phyloP scores from a whole-genome alignment of 2,888 invertebrate species.

The Tetanocera ferruginea region DNA sequence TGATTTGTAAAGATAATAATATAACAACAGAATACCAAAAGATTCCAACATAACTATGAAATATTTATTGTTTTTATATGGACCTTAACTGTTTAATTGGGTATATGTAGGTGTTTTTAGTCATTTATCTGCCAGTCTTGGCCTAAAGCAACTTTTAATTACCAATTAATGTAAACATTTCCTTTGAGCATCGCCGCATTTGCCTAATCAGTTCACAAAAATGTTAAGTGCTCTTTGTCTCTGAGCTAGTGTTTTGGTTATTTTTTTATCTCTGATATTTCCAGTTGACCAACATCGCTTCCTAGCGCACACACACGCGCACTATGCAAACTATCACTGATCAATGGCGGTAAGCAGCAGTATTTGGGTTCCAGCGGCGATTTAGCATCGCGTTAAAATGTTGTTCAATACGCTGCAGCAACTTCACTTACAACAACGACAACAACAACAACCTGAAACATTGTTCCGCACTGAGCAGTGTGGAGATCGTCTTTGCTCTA shows the following conservation, averaged over 20 bases:
- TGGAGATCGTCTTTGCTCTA: constrained; percentile 2
- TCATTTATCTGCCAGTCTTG: background rate
- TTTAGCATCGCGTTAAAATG: background rate
- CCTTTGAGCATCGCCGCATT: constrained; percentile 19
- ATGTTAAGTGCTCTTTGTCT: background rate
- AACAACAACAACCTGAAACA: background rate
- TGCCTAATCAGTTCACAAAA: constrained; percentile 12
- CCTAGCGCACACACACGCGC: constrained; percentile 2
- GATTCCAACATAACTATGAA: too few relatives aligned
- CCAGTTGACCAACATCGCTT: background rate
- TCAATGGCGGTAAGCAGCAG: background rate
- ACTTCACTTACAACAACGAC: background rate
- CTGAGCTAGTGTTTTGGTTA: background rate
- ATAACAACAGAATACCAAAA: too few relatives aligned
- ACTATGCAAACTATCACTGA: background rate
- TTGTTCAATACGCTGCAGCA: background rate
- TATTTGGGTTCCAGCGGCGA: background rate
- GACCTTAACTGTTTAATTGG: background rate
- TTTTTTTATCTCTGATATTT: background rate
- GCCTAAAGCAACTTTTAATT: constrained; percentile 18
- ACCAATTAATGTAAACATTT: constrained; percentile 30
- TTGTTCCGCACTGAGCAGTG: background rate
- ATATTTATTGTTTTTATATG: too few relatives aligned
- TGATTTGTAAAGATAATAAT: too few relatives aligned
- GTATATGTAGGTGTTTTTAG: background rate